Evolutionary conservation across 1,140 invertebrate genomes (phyloP), one percentile per base, ranked within the genome.

Genomic region (Drosophila santomea): DNA sequence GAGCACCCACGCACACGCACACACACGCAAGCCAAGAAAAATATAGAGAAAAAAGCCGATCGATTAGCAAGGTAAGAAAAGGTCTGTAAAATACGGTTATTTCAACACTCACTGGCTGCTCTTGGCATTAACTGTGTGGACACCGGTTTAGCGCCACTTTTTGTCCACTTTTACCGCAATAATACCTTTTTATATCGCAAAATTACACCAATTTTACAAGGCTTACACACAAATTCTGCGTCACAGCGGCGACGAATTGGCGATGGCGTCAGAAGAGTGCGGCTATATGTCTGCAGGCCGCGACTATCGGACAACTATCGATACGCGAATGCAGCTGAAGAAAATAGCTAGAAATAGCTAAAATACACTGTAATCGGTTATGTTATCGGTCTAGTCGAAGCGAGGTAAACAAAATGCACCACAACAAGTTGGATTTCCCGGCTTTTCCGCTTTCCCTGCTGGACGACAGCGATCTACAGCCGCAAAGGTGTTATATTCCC

Each of bases 1-100:
- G 74, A 60, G 73, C 74, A 75, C 72, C 62, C 61, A 75, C 52
- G 50, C 48, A 74, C 57, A 55, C 36, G 39, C 41, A 17, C 43
- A 45, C 17, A 45, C 17, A 52, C 59, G 43, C 60, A 52, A 32
- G 51, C 71, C 51, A 64, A 88, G 76, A 85, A 84, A 85, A 86
- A 83, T 78, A 82, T 86, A 86, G 84, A 89, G 81, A 84, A 83
- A 84, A 86, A 83, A 78, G 83, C 83, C 83, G 86, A 88, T 89
- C 83, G 83, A 88, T 88, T 69, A 68, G 71, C 63, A 41, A 74
- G 85, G 51, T 69, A 55, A 78, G 61, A 54, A 75, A 61, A 11
- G 59, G 45, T 64, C 64, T 35, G 20, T 54, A 41, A 77, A 71
- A 64, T 38, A 5, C 39, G 10, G 44, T 7, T 8, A 51, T 74